Conservation (phyloP, 2,797 vertebrate species). For the Scolopax rusticola region DNA sequence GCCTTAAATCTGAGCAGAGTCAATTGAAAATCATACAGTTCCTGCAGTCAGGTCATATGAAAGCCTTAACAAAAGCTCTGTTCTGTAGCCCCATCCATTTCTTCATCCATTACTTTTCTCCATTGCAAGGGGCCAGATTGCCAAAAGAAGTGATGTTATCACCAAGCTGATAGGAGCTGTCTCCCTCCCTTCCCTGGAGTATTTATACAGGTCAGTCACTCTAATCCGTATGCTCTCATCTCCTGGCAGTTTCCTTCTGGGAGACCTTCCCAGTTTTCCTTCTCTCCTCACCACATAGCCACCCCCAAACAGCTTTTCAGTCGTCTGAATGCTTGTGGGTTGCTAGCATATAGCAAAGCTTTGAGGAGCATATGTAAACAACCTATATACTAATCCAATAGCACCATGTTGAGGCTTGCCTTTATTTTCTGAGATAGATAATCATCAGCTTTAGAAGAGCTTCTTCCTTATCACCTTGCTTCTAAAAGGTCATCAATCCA, state of each 20-base stretch:
- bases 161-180: neutral
- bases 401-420: neutral
- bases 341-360: constrained; percentile 13
- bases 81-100: neutral
- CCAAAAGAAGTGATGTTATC: neutral
- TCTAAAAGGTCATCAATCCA: neutral
- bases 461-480: neutral
- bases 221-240: neutral
- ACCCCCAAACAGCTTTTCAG: constrained; percentile 39
- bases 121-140: neutral
- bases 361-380: neutral
- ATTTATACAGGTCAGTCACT: constrained; percentile 11
- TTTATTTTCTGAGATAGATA: neutral
- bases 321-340: neutral
- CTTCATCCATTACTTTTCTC: neutral
- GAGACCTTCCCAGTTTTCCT: constrained; percentile 21
- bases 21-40: neutral
- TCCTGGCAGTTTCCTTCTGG: neutral
- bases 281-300: constrained; percentile 14
- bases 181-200: neutral
- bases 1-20: constrained; percentile 17
- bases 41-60: neutral
- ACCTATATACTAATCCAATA: neutral
- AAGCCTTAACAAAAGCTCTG: neutral
- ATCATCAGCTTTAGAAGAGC: neutral